These are phyloP conservation scores for Hystrix cristata DNA, from an alignment of 2,113 vertebrate species.

Conservation along the genomic window DNA sequence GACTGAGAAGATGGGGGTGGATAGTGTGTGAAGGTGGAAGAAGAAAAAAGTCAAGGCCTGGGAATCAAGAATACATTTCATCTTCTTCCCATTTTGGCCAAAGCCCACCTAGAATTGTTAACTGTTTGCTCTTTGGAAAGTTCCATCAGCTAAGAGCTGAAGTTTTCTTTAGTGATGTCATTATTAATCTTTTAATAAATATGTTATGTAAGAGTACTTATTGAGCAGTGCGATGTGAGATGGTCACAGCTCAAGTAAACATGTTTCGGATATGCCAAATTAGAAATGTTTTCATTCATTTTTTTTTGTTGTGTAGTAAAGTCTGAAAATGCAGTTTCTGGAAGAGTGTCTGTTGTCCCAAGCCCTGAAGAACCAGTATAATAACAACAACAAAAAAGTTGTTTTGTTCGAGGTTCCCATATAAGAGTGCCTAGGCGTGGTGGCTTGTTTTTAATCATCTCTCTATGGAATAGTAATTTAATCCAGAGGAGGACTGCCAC, in stretches of 20 bases:
- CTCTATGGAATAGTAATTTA: conserved; percentile 70
- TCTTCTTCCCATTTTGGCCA: conserved; percentile 3
- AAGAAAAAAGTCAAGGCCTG: background rate
- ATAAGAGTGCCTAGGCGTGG: conserved; percentile 57
- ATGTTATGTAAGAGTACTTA: conserved; percentile 73
- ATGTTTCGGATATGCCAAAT: conserved; percentile 62
- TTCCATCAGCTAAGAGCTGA: conserved; percentile 60
- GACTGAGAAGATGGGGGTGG: background rate
- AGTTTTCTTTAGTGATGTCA: conserved; percentile 77
- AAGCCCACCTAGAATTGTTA: background rate
- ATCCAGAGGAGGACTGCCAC: conserved; percentile 59
- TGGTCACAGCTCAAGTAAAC: conserved; percentile 69
- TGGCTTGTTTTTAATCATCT: conserved; percentile 74
- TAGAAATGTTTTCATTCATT: conserved; percentile 67
- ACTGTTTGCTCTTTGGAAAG: conserved; percentile 20
- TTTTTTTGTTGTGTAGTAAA: conserved; percentile 66
- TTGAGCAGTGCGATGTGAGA: conserved; percentile 61
- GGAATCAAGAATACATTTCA: conserved; percentile 32
- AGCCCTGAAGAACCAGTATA: conserved; percentile 47
- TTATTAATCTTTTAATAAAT: conserved; percentile 78
- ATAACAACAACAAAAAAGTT: conserved; percentile 58
- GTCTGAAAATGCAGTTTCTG: conserved; percentile 70
- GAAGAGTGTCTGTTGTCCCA: conserved; percentile 38
- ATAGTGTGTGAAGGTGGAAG: background rate
- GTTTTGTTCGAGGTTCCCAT: conserved; percentile 68